phyloP scores from a whole-genome alignment of 1,140 invertebrate species.

The Ceratosolen fusciceps region DNA sequence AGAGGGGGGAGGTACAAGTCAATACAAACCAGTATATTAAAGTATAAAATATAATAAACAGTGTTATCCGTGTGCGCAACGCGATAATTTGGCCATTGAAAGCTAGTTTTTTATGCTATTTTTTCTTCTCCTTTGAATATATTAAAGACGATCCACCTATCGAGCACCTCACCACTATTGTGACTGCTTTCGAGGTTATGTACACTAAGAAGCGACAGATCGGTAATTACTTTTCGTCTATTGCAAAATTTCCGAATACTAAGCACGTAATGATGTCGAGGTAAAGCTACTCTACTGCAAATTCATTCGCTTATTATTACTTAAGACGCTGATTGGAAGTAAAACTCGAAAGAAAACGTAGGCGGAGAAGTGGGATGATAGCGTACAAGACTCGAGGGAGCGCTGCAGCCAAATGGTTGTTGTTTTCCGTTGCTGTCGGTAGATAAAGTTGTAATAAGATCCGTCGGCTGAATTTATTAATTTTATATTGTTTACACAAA shows the following conservation, averaged over 20 bases:
- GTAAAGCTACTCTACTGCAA: neutral
- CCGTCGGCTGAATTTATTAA: too few species aligned
- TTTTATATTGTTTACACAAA: too few species aligned
- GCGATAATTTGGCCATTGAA: neutral
- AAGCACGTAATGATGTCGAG: neutral
- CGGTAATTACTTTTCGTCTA: neutral
- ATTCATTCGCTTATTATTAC: neutral
- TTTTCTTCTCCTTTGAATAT: neutral
- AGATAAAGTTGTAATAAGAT: neutral
- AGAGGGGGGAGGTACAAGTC: neutral
- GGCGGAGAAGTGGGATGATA: neutral
- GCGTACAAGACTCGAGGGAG: neutral
- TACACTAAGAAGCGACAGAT: neutral
- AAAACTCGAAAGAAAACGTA: neutral
- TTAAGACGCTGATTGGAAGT: neutral
- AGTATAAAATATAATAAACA: neutral
- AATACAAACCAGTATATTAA: constrained; percentile 2
- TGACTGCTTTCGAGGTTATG: neutral
- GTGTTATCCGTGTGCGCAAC: neutral
- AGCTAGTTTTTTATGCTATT: neutral
- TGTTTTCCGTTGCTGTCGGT: neutral
- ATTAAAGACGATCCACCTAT: neutral
- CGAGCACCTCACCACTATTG: neutral
- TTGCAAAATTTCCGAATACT: too few species aligned
- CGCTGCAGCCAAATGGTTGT: neutral